phyloP scores from a whole-genome alignment of 64 coral and sea anemone genomes.

The Montipora cactus region DNA sequence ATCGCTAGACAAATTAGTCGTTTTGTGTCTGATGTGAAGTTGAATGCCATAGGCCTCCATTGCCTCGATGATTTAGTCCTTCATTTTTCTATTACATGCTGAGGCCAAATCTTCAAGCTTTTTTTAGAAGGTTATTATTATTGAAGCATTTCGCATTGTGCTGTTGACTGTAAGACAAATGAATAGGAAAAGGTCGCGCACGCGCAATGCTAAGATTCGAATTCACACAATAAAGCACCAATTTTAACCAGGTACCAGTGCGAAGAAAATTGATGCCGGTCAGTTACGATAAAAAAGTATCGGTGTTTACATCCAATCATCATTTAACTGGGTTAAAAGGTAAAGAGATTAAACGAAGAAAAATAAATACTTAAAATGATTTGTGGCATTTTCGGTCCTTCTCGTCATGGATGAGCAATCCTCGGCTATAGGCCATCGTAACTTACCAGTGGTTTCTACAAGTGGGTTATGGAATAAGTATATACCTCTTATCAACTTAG shows the following conservation, averaged over 20 bases:
- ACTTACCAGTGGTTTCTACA: too few relatives aligned
- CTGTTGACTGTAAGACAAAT: background rate
- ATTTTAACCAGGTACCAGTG: conserved; percentile 25
- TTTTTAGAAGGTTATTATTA: background rate
- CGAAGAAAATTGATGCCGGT: background rate
- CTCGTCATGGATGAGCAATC: too few relatives aligned
- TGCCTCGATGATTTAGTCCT: conserved; percentile 11
- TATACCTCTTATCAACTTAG: too few relatives aligned
- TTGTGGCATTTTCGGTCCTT: too few relatives aligned
- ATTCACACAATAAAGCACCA: conserved; percentile 24
- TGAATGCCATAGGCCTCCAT: conserved; percentile 91
- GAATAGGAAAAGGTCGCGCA: background rate
- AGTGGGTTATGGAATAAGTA: too few relatives aligned
- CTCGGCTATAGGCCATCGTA: too few relatives aligned
- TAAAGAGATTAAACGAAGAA: too few relatives aligned
- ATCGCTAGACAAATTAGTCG: conserved; percentile 72
- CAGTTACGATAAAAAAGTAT: background rate
- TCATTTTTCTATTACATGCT: background rate
- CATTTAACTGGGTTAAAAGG: too few relatives aligned
- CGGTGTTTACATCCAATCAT: background rate
- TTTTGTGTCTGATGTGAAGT: conserved; percentile 79
- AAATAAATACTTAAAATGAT: too few relatives aligned
- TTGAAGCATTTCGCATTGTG: background rate
- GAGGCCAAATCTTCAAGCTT: background rate
- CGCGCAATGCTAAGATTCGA: background rate